Evolutionary conservation across 1,140 invertebrate genomes (phyloP), one percentile per base, ranked within the genome.

Genomic region (Brachionus plicatilis): DNA sequence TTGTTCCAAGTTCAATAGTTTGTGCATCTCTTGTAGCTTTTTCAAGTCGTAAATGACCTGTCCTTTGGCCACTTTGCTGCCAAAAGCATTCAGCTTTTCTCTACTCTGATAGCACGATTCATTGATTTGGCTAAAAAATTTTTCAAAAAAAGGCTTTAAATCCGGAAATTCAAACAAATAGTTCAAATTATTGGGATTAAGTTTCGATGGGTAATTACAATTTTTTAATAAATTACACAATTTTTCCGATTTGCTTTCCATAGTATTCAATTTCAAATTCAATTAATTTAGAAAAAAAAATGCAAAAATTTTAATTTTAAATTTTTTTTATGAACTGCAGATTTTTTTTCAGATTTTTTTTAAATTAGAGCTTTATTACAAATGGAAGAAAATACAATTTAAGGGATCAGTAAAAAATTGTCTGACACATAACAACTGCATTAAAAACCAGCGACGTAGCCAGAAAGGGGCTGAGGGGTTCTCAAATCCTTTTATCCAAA

Each of bases 131-230:
- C 24, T 14, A 24, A 82, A 45, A 14, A 82, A 60, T 33, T 56
- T 65, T 20, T 82, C 79, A 45, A 82, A 65, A 37, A 82, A 82
- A 43, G 53, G 29, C 53, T 45, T 60, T 27, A 56, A 65, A 45
- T 82, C 79, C 12, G 79, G 53, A 45, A 82, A 41, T 8, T 82
- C 53, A 17, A 82, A 82, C n/a, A 82, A 43, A 68, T 82, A 82
- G 29, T 68, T 45, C 11, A 82, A 65, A 33, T 12, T 82, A 45
- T 47, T 82, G 1, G 79, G 79, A 43, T 65, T 68, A 33, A 82
- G 53, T 45, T 65, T 20, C 24, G 12, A 45, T 17, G 53, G 53
- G 11, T 29, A 82, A 47, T 68, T 45, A 17, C n/a, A 29, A 5
- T 82, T 27, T 65, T 60, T 82, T 20, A 82, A 47, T 47, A 82